These are phyloP conservation scores for Hippocampus abdominalis DNA, from an alignment of 2,113 vertebrate species.

Conservation along the genomic window DNA sequence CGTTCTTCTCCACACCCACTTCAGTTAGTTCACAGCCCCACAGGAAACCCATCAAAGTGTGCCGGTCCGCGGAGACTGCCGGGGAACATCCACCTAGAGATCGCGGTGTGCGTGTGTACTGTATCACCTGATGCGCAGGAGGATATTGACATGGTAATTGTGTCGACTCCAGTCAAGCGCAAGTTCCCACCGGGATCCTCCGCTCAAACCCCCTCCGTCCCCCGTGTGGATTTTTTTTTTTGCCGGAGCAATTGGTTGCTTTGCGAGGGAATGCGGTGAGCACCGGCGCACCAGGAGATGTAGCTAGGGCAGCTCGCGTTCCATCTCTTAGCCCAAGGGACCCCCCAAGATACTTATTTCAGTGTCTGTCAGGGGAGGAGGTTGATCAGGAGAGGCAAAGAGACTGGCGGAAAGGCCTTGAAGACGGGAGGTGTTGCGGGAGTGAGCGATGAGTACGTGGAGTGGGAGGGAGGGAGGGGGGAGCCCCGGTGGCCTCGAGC, in stretches of 20 bases:
- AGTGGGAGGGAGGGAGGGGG: slow-evolving; percentile 28
- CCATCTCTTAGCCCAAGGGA: slow-evolving; percentile 77
- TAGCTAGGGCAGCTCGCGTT: slow-evolving; percentile 53
- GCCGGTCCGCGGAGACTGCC: slow-evolving; percentile 77
- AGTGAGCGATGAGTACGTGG: slow-evolving; percentile 46
- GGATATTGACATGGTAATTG: slow-evolving; percentile 97
- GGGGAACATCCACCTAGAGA: slow-evolving; percentile 80
- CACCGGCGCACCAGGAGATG: slow-evolving; percentile 84
- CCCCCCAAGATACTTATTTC: slow-evolving; percentile 85
- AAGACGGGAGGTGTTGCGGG: slow-evolving; percentile 49
- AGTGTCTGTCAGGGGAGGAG: slow-evolving; percentile 78
- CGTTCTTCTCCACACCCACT: slow-evolving; percentile 38
- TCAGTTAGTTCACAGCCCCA: slow-evolving; percentile 49
- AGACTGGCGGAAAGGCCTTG: slow-evolving; percentile 39
- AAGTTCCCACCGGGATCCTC: slow-evolving; percentile 82
- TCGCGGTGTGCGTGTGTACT: slow-evolving; percentile 43
- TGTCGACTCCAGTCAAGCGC: slow-evolving; percentile 83
- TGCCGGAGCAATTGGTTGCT: slow-evolving; percentile 87
- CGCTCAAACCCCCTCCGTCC: slow-evolving; percentile 44
- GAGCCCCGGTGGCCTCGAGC: slow-evolving; percentile 54
- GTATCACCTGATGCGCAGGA: slow-evolving; percentile 78
- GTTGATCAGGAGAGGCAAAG: slow-evolving; percentile 60
- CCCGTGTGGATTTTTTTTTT: slow-evolving; percentile 68
- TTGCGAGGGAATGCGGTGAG: slow-evolving; percentile 88
- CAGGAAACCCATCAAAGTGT: slow-evolving; percentile 69